Percentiles rank a stretch among this genome's conserved stretches.
phyloP scores from a whole-genome alignment of 23 tunicate genomes.

The Halocynthia roretzi region DNA sequence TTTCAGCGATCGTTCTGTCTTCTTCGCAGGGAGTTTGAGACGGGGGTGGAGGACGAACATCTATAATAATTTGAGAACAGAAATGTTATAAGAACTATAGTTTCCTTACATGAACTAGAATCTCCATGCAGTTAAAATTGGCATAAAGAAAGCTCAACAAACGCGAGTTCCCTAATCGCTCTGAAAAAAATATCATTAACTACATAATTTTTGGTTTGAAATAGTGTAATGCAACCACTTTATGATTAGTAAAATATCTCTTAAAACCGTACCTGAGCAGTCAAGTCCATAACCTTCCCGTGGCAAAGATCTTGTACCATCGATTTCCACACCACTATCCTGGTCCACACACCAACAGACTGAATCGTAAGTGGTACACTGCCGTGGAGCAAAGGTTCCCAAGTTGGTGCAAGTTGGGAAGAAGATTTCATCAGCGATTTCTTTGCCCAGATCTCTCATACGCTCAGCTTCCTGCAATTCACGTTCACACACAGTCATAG shows the following conservation, averaged over 20 bases:
- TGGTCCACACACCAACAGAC: constrained; percentile 82
- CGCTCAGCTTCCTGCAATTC: constrained; percentile 4
- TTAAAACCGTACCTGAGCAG: constrained; percentile 36
- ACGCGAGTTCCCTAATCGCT: not conserved
- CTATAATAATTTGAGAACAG: not conserved
- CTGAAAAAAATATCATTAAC: not conserved
- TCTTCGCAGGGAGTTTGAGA: constrained; percentile 54
- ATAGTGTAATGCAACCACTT: not conserved
- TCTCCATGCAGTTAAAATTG: too few relatives aligned
- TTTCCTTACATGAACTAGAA: too few relatives aligned
- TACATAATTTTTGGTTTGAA: too few relatives aligned
- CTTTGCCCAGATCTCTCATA: constrained; percentile 9
- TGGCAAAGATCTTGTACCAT: constrained; percentile 40
- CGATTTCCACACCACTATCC: constrained; percentile 33
- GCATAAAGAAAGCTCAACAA: too few relatives aligned
- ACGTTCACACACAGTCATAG: constrained; percentile 21
- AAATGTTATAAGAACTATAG: too few relatives aligned
- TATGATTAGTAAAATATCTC: not conserved
- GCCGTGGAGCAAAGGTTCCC: constrained; percentile 53
- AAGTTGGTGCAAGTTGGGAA: constrained; percentile 38
- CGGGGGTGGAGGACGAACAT: constrained; percentile 24
- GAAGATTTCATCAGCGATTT: constrained; percentile 34
- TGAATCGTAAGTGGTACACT: constrained; percentile 40
- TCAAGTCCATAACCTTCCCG: constrained; percentile 35
- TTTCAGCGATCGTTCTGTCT: constrained; percentile 33